phyloP scores from a whole-genome alignment of 2,113 vertebrate genomes.

The cat (Felis catus) region DNA sequence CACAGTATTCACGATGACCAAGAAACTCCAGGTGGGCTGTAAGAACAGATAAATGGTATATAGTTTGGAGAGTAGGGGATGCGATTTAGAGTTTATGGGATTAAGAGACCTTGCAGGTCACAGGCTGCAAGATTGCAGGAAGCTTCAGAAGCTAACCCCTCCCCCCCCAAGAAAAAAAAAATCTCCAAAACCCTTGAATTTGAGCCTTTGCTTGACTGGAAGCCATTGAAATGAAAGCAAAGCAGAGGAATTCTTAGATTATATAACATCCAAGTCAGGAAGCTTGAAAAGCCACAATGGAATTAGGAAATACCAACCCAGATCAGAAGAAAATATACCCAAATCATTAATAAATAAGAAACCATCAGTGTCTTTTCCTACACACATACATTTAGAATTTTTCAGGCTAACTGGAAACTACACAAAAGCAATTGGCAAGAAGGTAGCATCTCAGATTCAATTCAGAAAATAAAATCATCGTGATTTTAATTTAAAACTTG shows the following conservation, averaged over 20 bases:
- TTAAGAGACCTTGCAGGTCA: conserved; percentile 53
- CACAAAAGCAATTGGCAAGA: conserved; percentile 73
- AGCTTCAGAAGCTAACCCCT: conserved; percentile 29
- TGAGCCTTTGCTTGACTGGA: neutral
- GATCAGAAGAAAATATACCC: conserved; percentile 44
- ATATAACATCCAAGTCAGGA: neutral
- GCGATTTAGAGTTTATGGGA: conserved; percentile 16
- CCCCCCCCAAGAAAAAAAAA: neutral
- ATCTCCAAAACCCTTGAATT: neutral
- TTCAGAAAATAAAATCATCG: neutral
- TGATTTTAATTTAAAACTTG: conserved; percentile 14
- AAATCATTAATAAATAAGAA: conserved; percentile 72
- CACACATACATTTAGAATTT: conserved; percentile 74
- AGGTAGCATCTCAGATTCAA: conserved; percentile 71
- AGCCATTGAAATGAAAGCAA: conserved; percentile 31
- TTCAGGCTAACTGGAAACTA: conserved; percentile 72
- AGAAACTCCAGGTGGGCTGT: conserved; percentile 36
- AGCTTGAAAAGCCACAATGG: neutral
- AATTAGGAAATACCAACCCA: neutral
- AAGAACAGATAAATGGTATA: conserved; percentile 24
- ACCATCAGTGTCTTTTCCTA: conserved; percentile 62
- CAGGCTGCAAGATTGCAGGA: conserved; percentile 28
- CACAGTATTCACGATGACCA: neutral
- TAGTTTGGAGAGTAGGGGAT: conserved; percentile 38
- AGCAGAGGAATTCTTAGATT: conserved; percentile 29